Conservation (phyloP, 2,797 vertebrate species). For the Emydoidea blandingii region DNA sequence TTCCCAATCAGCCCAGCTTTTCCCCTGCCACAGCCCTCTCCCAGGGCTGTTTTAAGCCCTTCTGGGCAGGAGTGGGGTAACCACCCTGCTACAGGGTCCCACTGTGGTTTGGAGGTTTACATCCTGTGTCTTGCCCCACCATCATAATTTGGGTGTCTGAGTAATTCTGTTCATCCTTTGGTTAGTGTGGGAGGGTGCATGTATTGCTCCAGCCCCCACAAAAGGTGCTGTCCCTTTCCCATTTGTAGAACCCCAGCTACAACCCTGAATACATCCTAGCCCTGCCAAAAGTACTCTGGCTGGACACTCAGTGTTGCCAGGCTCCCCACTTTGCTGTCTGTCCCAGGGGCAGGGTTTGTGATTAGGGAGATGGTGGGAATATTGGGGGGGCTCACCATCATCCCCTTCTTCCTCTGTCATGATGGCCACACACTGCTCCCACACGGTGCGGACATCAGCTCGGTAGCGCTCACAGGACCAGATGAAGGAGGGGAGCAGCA, state of each 20-base stretch:
- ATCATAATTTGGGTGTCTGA: neutral
- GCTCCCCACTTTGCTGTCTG: neutral
- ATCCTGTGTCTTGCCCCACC: neutral
- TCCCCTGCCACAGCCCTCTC: no score
- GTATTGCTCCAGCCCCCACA: neutral
- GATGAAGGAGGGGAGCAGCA: conserved; percentile 86
- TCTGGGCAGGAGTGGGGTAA: no score
- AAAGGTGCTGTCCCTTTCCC: neutral
- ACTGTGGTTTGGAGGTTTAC: conserved; percentile 8
- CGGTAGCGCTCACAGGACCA: conserved; percentile 87
- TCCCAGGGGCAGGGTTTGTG: neutral
- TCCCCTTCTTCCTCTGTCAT: conserved; percentile 85
- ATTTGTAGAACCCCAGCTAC: neutral
- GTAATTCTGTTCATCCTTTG: neutral
- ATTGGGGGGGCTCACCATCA: conserved; percentile 77
- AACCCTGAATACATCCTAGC: neutral
- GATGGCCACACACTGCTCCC: conserved; percentile 87
- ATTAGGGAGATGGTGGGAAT: neutral
- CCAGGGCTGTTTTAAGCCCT: no score
- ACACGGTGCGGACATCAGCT: conserved; percentile 84
- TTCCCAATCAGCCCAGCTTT: no score
- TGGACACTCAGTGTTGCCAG: neutral
- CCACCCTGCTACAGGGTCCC: neutral
- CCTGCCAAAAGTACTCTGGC: neutral
- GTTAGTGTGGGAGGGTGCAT: neutral